Base-by-base conservation (phyloP, 1,140 invertebrate species). In the Drosophila cardini region DNA sequence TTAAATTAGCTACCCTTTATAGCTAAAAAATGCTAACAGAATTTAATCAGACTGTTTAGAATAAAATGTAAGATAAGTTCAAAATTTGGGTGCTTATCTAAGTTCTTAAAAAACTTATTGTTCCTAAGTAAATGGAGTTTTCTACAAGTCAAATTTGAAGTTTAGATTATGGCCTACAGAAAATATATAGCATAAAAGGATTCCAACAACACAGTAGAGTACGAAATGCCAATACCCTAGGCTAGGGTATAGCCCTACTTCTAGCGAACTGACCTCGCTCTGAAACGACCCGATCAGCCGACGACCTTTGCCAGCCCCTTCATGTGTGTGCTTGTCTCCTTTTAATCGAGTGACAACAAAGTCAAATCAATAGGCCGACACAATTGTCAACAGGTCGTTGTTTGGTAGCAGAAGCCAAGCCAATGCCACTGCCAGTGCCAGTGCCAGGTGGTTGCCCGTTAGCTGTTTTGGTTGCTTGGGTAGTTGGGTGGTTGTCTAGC, bases 361-460 rank as follows among this genome's bases (percentile, higher is more conserved):
- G 55, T 21, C 16, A 32, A 34, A 42, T 43, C 69, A 50, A 34
- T 72, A 67, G 69, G 71, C 71, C 71, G 48, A 55, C 69, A 36
- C 46, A 73, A 52, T 73, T 69, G 64, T 69, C 71, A 73, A 55
- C 56, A 68, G 36, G 38, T 69, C 30, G 30, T 42, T 13, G 26
- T 2, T 36, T 13, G 10, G 21, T 48, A 53, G 72, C 56, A 62
- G 72, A 74, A 70, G 65, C 72, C 72, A 18, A 42, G 32, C 21
- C 13, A 26, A 52, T 13, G 15, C 42, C 26, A 52, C 43, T 13
- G 15, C 42, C 26, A 52, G 43, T 13, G 15, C 42, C 26, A 52
- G 1, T 30, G 30, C 48, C 64, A 73, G 64, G 71, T 73, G 64
- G 15, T 72, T 72, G 70, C 26, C 52, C 70, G 36, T 7, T 30